Conservation (phyloP, 2,113 vertebrate species). For the Columba janthina region DNA sequence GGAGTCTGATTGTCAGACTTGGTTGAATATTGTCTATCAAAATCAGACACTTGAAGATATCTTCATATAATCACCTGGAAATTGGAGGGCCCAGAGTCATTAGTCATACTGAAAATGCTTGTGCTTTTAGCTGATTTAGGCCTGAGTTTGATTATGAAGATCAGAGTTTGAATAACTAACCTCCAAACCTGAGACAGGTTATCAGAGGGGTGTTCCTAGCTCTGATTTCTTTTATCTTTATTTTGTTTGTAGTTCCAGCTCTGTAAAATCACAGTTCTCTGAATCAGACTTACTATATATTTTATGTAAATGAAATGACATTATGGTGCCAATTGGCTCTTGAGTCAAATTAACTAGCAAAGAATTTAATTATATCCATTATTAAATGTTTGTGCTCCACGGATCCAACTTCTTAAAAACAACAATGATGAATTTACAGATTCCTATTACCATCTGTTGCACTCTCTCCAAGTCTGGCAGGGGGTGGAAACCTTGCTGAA, state of each 20-base stretch:
- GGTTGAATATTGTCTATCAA: background rate
- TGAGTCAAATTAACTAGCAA: constrained; percentile 40
- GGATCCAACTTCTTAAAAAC: constrained; percentile 50
- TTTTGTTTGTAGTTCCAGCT: constrained; percentile 26
- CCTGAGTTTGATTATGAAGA: background rate
- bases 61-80: constrained; percentile 2
- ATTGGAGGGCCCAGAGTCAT: background rate
- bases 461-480: constrained; percentile 54
- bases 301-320: constrained; percentile 58
- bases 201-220: background rate
- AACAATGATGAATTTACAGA: constrained; percentile 57
- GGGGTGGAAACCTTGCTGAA: constrained; percentile 48
- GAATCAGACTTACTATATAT: constrained; percentile 13
- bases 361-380: constrained; percentile 68
- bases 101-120: background rate
- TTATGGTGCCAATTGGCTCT: constrained; percentile 55
- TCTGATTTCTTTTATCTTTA: constrained; percentile 5
- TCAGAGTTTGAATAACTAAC: constrained; percentile 3
- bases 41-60: background rate
- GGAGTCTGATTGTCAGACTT: background rate
- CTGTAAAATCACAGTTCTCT: constrained; percentile 1
- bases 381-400: constrained; percentile 57
- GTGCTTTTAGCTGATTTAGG: background rate
- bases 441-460: constrained; percentile 42
- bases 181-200: background rate